Evolutionary conservation across 2,113 vertebrate genomes (phyloP).

Genomic region (Sturnus vulgaris): DNA sequence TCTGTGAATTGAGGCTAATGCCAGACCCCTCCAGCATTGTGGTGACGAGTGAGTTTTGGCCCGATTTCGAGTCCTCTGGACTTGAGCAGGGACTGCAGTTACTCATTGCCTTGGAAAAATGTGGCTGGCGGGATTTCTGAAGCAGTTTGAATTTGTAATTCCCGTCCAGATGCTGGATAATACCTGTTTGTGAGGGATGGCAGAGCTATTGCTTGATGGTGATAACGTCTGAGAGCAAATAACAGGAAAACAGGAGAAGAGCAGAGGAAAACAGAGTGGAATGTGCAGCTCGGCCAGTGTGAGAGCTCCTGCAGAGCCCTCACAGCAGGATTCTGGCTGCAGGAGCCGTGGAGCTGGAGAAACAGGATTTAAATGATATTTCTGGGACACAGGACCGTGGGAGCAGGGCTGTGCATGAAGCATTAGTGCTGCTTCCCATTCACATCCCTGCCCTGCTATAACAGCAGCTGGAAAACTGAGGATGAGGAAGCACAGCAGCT

Average conservation of each 20-base stretch:
- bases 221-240: background rate
- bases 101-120: background rate
- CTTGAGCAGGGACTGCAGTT: background rate
- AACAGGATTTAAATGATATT: background rate
- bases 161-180: background rate
- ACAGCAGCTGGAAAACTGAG: background rate
- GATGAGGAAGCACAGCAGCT: background rate
- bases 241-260: background rate
- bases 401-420: background rate
- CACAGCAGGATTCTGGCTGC: background rate
- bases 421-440: background rate
- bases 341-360: background rate
- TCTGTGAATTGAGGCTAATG: background rate
- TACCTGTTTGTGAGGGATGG: background rate
- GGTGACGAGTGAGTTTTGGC: background rate
- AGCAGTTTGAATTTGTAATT: background rate
- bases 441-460: rapidly evolving
- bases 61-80: background rate
- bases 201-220: background rate
- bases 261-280: background rate
- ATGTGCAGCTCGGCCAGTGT: background rate
- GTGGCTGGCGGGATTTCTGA: background rate
- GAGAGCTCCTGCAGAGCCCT: background rate
- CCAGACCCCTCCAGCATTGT: background rate
- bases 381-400: background rate